These are phyloP conservation scores for Mallotus villosus DNA, from an alignment of 2,797 vertebrate species.

Conservation along the genomic window DNA sequence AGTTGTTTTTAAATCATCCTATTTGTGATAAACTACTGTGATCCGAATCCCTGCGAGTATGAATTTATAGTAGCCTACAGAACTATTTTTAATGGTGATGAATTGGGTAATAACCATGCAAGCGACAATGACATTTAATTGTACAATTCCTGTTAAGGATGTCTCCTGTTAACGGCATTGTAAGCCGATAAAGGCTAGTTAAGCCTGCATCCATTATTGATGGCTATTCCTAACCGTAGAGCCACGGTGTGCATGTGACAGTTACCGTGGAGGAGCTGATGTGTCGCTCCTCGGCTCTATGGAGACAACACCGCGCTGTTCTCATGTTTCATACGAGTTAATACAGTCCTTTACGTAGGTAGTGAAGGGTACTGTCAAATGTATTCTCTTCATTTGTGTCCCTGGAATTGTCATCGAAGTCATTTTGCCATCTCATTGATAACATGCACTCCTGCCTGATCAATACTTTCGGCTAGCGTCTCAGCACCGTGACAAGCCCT, in stretches of 20 bases:
- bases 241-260: conserved; percentile 39
- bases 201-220: conserved; percentile 74
- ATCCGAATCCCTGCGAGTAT: not conserved
- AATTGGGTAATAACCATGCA: not conserved
- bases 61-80: not conserved
- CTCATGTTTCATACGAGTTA: not conserved
- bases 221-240: conserved; percentile 52
- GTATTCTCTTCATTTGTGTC: no score
- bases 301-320: not conserved
- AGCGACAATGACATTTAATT: not conserved
- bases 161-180: conserved; percentile 20
- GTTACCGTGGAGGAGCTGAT: conserved; percentile 24
- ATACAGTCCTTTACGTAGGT: not conserved
- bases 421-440: no score
- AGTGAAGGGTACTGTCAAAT: not conserved
- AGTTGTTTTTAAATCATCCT: no score
- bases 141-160: not conserved
- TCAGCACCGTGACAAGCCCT: no score
- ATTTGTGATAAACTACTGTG: no score
- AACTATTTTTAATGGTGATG: not conserved
- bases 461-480: no score
- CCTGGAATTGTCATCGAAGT: no score
- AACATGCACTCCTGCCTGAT: no score
- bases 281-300: not conserved
- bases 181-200: conserved; percentile 68